Conservation (phyloP, 2,113 vertebrate species). For the Gallinago paraguaiae region DNA sequence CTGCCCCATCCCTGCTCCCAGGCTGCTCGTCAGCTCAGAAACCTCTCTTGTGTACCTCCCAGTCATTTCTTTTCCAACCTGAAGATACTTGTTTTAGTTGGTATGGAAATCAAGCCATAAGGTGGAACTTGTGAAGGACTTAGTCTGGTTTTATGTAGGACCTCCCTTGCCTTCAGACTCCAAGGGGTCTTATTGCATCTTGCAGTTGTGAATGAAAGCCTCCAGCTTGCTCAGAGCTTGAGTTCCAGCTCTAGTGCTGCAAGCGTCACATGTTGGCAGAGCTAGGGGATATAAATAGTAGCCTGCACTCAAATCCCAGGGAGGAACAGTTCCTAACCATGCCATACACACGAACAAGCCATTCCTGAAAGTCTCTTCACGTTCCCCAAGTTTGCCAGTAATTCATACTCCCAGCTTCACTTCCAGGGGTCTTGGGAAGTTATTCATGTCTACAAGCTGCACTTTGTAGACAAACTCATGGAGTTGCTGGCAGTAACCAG, state of each 20-base stretch:
- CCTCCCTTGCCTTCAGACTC: neutral
- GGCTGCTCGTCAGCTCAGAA: neutral
- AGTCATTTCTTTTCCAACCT: neutral
- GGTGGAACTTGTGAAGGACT: neutral
- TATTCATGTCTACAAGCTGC: neutral
- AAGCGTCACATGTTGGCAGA: neutral
- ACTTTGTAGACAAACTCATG: neutral
- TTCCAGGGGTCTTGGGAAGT: slow-evolving; percentile 30
- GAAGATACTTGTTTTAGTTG: neutral
- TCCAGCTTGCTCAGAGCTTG: neutral
- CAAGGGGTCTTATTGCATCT: neutral
- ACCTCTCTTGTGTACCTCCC: neutral
- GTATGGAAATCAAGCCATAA: neutral
- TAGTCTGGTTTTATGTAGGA: neutral
- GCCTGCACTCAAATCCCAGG: neutral
- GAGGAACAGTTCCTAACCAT: slow-evolving; percentile 53
- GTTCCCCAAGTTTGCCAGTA: neutral
- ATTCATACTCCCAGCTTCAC: neutral
- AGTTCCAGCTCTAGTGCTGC: neutral
- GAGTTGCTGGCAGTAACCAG: neutral
- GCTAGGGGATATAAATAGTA: slow-evolving; percentile 52
- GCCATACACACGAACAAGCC: neutral
- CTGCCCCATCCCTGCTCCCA: neutral
- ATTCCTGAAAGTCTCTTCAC: slow-evolving; percentile 12
- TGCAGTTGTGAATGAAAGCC: slow-evolving; percentile 10